Evolutionary conservation across 2,888 invertebrate species (phyloP).

Genomic region (Cheilosia grossa): DNA sequence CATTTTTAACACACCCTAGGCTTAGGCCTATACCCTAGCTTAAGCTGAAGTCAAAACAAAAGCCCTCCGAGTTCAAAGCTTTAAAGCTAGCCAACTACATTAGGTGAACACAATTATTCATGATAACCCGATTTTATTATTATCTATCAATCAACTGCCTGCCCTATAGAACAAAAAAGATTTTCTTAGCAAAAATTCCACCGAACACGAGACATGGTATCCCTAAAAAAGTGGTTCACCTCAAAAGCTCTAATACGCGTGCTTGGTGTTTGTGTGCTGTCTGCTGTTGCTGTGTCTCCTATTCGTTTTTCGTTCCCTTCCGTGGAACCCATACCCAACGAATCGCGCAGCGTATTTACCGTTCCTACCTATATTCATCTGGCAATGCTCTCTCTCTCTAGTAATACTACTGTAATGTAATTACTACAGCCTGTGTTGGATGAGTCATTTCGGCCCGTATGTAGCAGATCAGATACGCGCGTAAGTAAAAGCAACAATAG

Average conservation of each 20-base stretch:
- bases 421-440: slow-evolving; percentile 51
- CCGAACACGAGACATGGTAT: slow-evolving; percentile 49
- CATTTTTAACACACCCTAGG: too few relatives aligned
- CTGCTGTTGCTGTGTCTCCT: slow-evolving; percentile 19
- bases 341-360: slow-evolving; percentile 25
- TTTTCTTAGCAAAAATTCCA: slow-evolving; percentile 67
- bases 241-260: slow-evolving; percentile 66
- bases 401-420: not conserved
- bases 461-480: slow-evolving; percentile 5
- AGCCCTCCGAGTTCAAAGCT: too few relatives aligned
- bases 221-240: slow-evolving; percentile 74
- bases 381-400: slow-evolving; percentile 48
- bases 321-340: not conserved
- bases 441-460: slow-evolving; percentile 69
- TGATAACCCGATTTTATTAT: too few relatives aligned
- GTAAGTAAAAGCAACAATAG: not conserved
- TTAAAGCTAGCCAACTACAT: too few relatives aligned
- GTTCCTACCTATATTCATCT: slow-evolving; percentile 34
- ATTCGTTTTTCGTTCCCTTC: slow-evolving; percentile 56
- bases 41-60: too few relatives aligned
- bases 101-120: too few relatives aligned
- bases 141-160: too few relatives aligned
- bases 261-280: not conserved
- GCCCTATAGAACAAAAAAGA: too few relatives aligned
- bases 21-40: too few relatives aligned